phyloP scores from a whole-genome alignment of 2,113 vertebrate genomes.

The Lates calcarifer region DNA sequence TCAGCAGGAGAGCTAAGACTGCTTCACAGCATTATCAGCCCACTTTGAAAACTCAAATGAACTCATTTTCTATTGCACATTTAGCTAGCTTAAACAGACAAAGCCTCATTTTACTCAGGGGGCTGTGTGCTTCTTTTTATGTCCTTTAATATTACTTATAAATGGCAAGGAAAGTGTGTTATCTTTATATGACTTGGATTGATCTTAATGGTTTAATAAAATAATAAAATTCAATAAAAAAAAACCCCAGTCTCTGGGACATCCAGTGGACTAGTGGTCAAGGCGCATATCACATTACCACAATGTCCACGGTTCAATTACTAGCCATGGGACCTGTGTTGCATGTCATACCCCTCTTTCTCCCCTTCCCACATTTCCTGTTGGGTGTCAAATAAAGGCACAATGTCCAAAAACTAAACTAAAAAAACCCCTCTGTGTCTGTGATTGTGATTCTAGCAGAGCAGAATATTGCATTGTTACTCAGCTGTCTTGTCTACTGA shows the following conservation, averaged over 20 bases:
- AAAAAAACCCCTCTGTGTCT: constrained; percentile 8
- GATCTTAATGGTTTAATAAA: constrained; percentile 15
- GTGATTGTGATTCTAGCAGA: constrained; percentile 26
- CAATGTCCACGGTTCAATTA: not conserved
- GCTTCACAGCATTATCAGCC: constrained; percentile 47
- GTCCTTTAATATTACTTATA: constrained; percentile 38
- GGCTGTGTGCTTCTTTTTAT: constrained; percentile 14
- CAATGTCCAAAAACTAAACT: not conserved
- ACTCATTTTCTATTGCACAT: constrained; percentile 34
- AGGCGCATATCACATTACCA: not conserved
- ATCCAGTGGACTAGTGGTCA: not conserved
- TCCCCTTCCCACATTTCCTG: not conserved
- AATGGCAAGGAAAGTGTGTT: constrained; percentile 8
- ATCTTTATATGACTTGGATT: constrained; percentile 23
- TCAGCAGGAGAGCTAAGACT: constrained; percentile 18
- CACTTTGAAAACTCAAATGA: constrained; percentile 52
- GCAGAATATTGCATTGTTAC: constrained; percentile 54
- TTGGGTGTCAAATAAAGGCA: not conserved
- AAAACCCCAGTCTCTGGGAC: not conserved
- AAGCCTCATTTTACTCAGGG: not conserved
- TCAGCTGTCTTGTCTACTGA: constrained; percentile 51
- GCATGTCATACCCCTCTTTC: not conserved
- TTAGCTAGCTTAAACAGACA: constrained; percentile 22
- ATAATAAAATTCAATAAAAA: not conserved
- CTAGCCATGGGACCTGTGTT: not conserved